A percentile compares a stretch with the other conserved stretches of the same genome.
Evolutionary conservation across 2,888 invertebrate genomes (phyloP).

Genomic region (Oligia strigilis): DNA sequence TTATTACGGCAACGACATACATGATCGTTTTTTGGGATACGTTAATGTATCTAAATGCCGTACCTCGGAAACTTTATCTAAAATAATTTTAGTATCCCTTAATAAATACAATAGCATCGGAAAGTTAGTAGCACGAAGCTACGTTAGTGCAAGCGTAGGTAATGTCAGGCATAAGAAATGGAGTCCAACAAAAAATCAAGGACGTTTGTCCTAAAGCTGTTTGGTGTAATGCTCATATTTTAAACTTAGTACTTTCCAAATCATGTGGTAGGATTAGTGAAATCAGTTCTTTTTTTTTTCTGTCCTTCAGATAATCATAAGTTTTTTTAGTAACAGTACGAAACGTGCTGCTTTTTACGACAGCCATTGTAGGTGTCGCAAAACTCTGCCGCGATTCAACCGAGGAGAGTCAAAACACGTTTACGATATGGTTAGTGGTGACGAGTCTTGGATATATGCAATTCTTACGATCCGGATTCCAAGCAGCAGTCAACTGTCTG

Average conservation of each 20-base stretch:
- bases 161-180: not conserved
- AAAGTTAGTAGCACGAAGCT: slow-evolving; percentile 18
- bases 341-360: slow-evolving; percentile 10
- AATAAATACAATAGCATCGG: not conserved
- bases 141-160: not conserved
- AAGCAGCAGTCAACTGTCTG: no score
- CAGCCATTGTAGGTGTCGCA: not conserved
- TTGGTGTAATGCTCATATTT: slow-evolving; percentile 15
- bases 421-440: no score
- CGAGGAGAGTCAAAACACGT: no score
- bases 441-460: no score
- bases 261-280: not conserved
- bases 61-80: not conserved
- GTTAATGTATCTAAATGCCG: not conserved
- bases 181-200: slow-evolving; percentile 6
- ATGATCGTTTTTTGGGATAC: slow-evolving; percentile 5
- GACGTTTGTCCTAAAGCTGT: slow-evolving; percentile 3
- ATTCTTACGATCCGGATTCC: no score
- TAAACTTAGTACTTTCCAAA: slow-evolving; percentile 1
- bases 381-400: no score
- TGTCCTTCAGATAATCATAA: not conserved
- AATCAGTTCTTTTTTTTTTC: slow-evolving; percentile 3
- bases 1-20: not conserved
- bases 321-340: slow-evolving; percentile 5
- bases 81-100: not conserved